Evolutionary conservation across 2,113 vertebrate species (phyloP), one percentile per base, ranked within the genome.

Genomic region (Sturnus vulgaris): DNA sequence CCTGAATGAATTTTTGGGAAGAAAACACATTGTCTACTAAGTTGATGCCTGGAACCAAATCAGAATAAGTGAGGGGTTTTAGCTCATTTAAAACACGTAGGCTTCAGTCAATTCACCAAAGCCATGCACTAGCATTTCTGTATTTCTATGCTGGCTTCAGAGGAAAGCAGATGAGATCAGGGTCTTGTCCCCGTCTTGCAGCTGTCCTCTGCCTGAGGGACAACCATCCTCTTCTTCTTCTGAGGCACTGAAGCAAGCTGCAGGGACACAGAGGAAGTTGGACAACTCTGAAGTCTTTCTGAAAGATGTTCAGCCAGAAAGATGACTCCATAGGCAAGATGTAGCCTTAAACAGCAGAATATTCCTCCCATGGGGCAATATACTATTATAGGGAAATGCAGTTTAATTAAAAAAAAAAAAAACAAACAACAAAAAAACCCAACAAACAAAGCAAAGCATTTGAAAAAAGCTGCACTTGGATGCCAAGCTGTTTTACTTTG

Each of bases 61-160:
- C 0, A 0, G 28, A 49, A 5, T 40, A 49, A 59, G 44, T 57
- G 0, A 4, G 5, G 7, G 2, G 0, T 40, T 81, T 75, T 30
- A 59, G 33, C 7, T 46, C 17, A 10, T 50, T 87, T 78, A 46
- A 81, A 79, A 21, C 17, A 30, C 0, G 0, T 12, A 22, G 9
- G 23, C 9, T 82, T 72, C 42, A n/a, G 33, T 33, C 15, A 25
- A 7, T 49, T 81, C 59, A 49, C 20, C 16, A 44, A 63, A 90
- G 56, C 12, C 35, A 31, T 40, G 49, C 50, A 42, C 8, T 14
- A 42, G 19, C 4, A 20, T 68, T 55, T 88, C 39, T 70, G 71
- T 22, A 39, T 46, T 2, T 1, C 42, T 5, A 0, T 1, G 0
- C 10, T 21, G 73, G 14, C 20, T 46, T 46, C 28, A 40, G 31